Base-by-base conservation (phyloP, 2,113 vertebrate species). In the Aviceda subcristata region DNA sequence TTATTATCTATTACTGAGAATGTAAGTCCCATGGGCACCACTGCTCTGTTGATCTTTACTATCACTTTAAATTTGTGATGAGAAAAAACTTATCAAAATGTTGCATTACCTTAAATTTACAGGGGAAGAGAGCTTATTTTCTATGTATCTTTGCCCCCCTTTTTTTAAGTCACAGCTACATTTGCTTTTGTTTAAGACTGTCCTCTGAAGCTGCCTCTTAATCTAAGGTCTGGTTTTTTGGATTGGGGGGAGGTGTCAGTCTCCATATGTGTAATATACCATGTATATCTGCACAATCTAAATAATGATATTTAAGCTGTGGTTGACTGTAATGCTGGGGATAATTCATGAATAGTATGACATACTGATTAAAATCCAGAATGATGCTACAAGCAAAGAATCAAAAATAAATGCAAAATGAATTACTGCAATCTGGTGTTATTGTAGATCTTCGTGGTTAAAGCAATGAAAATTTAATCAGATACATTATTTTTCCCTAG, bases 391-490 rank as follows among this genome's bases (percentile, higher is more conserved):
- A 85, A 86, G 87, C 68, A 93, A n/a, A 95, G 76, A 97, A 69
- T 85, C 12, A 89, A 50, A 75, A 92, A 87, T 77, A 90, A 88
- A 96, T 96, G 90, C 57, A 77, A 74, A 50, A 92, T 95, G 86
- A 97, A 80, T 63, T 97, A 81, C 72, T 95, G 78, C 73, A 94
- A 17, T 92, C 89, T 97, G 92, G 78, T 96, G 57, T 73, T 93
- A 88, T 96, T 95, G 96, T 86, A 63, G 69, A 89, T 91, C 89
- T 78, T 82, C 92, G 97, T 80, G 86, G 86, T 75, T 97, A 95
- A 94, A 97, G 90, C 93, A 92, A 96, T 97, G 83, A 96, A 96
- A 97, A 94, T 96, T 95, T 97, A 95, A 97, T 97, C 83, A 92
- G 95, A 97, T 96, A 88, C 90, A 86, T 96, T 96, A 97, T 94